A percentile compares a stretch with the other conserved stretches of the same genome.
phyloP scores from a whole-genome alignment of 2,888 invertebrate species.

The Listrodromus nycthemerus region DNA sequence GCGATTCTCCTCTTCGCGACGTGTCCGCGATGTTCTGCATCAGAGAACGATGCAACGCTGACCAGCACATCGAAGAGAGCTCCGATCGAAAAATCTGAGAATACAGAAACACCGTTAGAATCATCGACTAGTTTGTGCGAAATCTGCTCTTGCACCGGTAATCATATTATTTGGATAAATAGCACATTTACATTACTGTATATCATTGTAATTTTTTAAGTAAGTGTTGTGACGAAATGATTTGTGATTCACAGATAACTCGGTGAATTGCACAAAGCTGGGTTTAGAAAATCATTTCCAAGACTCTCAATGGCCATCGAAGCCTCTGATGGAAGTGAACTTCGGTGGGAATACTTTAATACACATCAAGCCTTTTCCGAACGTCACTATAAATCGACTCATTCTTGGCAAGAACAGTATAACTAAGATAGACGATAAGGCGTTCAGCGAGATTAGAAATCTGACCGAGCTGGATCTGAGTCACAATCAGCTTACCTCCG shows the following conservation, averaged over 20 bases:
- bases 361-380: conserved; percentile 86
- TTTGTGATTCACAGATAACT: conserved; percentile 57
- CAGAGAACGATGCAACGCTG: background rate
- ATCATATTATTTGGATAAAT: background rate
- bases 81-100: background rate
- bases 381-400: conserved; percentile 85
- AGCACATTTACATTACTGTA: background rate
- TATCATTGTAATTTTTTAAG: background rate
- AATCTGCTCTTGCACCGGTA: conserved; percentile 63
- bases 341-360: conserved; percentile 76
- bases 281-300: conserved; percentile 85
- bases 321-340: conserved; percentile 78
- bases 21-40: background rate
- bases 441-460: conserved; percentile 88
- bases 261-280: conserved; percentile 86
- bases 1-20: conserved; percentile 50
- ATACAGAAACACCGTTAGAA: background rate
- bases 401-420: conserved; percentile 89
- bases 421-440: conserved; percentile 86
- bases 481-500: conserved; percentile 88
- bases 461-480: conserved; percentile 89
- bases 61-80: background rate
- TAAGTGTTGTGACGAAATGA: background rate
- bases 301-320: conserved; percentile 86
- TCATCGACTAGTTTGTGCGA: conserved; percentile 48